Conservation (phyloP, 1,140 invertebrate genomes). For the Scaptodrosophila lebanonensis region DNA sequence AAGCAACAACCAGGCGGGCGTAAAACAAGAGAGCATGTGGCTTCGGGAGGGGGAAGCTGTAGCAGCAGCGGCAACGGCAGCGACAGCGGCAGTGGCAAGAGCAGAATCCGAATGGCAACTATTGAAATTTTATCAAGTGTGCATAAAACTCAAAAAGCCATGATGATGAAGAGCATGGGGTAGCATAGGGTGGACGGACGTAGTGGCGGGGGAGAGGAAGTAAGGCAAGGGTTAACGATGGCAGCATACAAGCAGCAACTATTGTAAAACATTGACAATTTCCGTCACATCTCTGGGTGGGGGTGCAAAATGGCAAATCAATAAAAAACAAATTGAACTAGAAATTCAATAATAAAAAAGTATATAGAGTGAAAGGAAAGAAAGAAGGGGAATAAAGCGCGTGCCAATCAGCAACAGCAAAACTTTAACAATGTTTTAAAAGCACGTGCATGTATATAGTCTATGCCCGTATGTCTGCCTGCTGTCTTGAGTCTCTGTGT, state of each 20-base stretch:
- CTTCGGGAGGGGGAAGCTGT: background rate
- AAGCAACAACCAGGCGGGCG: constrained; percentile 57
- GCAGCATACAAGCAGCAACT: constrained; percentile 46
- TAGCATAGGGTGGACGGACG: background rate
- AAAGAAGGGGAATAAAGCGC: background rate
- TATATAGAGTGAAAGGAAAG: constrained; percentile 13
- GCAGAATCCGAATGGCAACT: no score
- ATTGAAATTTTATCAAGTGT: constrained; percentile 75
- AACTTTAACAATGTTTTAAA: constrained; percentile 75
- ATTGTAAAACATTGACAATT: constrained; percentile 76
- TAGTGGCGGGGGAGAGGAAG: background rate
- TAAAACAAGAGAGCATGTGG: constrained; percentile 37
- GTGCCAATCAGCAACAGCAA: constrained; percentile 50
- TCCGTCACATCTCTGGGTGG: constrained; percentile 71
- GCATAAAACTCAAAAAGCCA: constrained; percentile 74
- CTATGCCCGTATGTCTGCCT: no score
- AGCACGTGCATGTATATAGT: constrained; percentile 58
- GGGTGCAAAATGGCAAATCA: constrained; percentile 75
- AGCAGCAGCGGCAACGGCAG: background rate
- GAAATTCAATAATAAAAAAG: constrained; percentile 72
- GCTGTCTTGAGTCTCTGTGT: no score
- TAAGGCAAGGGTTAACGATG: constrained; percentile 24
- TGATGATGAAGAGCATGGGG: constrained; percentile 42
- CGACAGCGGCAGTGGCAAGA: constrained; percentile 19
- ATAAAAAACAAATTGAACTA: constrained; percentile 76